Evolutionary conservation across 23 tunicate species (phyloP), one percentile per base, ranked within the genome.

Genomic region (Oikopleura dioica): DNA sequence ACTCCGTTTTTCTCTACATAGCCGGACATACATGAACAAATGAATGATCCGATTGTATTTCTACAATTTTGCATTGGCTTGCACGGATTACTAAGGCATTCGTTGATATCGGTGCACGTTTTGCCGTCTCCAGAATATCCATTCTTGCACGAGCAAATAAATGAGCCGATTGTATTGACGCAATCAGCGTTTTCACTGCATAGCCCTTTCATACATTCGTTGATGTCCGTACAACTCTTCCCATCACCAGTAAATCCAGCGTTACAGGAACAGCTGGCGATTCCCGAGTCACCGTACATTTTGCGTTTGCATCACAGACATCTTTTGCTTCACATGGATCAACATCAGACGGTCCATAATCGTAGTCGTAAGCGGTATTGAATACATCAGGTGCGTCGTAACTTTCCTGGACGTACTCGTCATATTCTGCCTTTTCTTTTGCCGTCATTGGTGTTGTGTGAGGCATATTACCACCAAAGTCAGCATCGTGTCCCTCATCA

Each of bases 191-290:
- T 44, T 44, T 44, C 16, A 44, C 55, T 24, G 72, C 72, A 63
- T 29, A 1, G 35, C 1, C 38, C 68, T 35, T 37, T 35, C 35
- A 37, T 59, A 81, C 84, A 81, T 37, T 81, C 84, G 63, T 81
- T 77, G 34, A 81, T 77, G 59, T 81, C 79, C 63, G n/a, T 21
- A 5, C 37, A 36, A 9, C 1, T 4, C 30, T 36, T 34, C 1
- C 89, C 89, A 72, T 84, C 77, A 75, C 84, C 84, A 1, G 32
- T 32, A 59, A 30, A 84, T 24, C 84, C 89, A 36, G 35, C 28
- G 29, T 75, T 78, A 51, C 89, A 84, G 35, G 77, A 12, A 51
- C 89, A 84, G 0, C 32, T 59, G 69, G 69, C 81, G 1, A 78
- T 26, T 0, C 89, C 89, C 0, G 23, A 0, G 59, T 69, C 35